These are phyloP conservation scores for Lymantria monacha DNA, from an alignment of 2,888 invertebrate genomes.

Conservation along the genomic window DNA sequence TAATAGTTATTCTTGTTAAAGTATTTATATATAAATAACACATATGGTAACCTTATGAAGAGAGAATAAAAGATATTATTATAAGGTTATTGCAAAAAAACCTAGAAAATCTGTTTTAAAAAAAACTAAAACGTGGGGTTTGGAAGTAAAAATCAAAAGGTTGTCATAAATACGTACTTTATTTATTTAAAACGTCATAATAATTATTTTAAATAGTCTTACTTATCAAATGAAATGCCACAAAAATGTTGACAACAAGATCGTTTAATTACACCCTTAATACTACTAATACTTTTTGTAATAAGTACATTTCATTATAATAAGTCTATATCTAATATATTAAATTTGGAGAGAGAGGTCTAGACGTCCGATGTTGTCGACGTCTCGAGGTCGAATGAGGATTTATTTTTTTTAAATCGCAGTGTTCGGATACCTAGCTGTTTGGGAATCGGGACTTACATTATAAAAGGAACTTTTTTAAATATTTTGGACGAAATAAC, in stretches of 20 bases:
- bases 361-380: conserved; percentile 38
- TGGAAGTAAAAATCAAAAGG: conserved; percentile 47
- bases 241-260: conserved; percentile 75
- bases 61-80: too few species aligned
- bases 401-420: conserved; percentile 31
- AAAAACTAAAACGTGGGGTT: too few species aligned
- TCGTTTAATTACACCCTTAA: conserved; percentile 56
- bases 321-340: conserved; percentile 47
- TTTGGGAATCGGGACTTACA: conserved; percentile 22
- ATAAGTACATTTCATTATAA: conserved; percentile 58
- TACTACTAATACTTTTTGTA: conserved; percentile 68
- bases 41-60: too few species aligned
- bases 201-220: conserved; percentile 61
- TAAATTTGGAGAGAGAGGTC: conserved; percentile 67
- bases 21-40: too few species aligned
- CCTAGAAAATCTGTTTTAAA: too few species aligned
- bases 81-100: too few species aligned
- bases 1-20: too few species aligned
- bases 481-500: conserved; percentile 73
- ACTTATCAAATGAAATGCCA: conserved; percentile 69
- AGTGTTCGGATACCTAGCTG: conserved; percentile 47
- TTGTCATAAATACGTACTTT: conserved; percentile 76
- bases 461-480: conserved; percentile 49
- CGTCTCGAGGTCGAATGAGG: conserved; percentile 21
- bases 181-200: conserved; percentile 75